Conservation (phyloP, 2,888 invertebrate species). For the Helleia helle region DNA sequence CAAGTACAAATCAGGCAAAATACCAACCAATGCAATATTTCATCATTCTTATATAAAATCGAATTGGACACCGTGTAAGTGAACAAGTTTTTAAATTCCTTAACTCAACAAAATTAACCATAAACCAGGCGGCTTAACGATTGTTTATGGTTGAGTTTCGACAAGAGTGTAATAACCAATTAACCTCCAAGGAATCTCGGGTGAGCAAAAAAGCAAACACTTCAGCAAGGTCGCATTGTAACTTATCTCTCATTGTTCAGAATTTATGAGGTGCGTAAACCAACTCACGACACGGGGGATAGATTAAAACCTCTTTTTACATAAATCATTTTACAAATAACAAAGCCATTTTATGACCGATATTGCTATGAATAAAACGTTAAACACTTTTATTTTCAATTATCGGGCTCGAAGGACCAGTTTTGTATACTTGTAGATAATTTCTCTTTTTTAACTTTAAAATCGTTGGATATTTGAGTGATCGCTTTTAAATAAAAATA, state of each 20-base stretch:
- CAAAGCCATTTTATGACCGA: neutral
- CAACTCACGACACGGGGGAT: neutral
- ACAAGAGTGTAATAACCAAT: constrained; percentile 8
- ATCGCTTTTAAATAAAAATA: constrained; percentile 2
- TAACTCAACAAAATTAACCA: neutral
- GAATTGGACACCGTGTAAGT: no score
- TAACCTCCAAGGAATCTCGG: constrained; percentile 2
- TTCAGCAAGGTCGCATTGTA: constrained; percentile 2
- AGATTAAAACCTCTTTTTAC: neutral
- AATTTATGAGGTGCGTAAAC: neutral
- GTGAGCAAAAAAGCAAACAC: neutral
- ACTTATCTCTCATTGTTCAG: neutral
- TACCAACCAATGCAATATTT: no score
- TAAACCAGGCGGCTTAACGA: neutral
- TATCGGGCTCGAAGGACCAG: constrained; percentile 4
- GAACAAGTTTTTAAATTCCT: constrained; percentile 1
- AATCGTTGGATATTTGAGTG: neutral
- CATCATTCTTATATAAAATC: no score
- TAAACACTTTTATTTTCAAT: constrained; percentile 8
- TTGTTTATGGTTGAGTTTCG: constrained; percentile 8
- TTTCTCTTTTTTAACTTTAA: constrained; percentile 7
- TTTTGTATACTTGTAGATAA: neutral
- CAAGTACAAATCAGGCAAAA: no score
- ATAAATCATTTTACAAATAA: neutral
- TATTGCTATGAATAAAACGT: neutral